phyloP scores from a whole-genome alignment of 1,140 invertebrate species.

The Aphelenchoides avenae region DNA sequence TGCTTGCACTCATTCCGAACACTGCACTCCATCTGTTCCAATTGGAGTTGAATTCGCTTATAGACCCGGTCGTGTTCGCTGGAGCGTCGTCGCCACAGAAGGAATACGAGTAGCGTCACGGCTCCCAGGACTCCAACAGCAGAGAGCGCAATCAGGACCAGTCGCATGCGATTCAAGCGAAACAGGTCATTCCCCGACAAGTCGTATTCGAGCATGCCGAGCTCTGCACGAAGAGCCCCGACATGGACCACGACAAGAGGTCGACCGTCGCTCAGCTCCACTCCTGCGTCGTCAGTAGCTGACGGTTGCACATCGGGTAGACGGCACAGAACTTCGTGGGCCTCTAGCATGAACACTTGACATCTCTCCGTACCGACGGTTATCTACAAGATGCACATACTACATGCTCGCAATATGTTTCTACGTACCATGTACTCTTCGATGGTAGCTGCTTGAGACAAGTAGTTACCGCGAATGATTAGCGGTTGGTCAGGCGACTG shows the following conservation, averaged over 20 bases:
- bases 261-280: constrained; percentile 74
- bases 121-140: constrained; percentile 14
- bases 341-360: constrained; percentile 80
- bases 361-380: constrained; percentile 88
- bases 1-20: constrained; percentile 81
- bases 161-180: constrained; percentile 61
- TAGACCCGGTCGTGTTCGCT: constrained; percentile 48
- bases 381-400: constrained; percentile 62
- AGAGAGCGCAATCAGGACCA: constrained; percentile 65
- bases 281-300: constrained; percentile 77
- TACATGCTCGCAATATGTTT: constrained; percentile 8
- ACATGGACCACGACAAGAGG: constrained; percentile 79
- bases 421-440: constrained; percentile 43
- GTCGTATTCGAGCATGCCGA: constrained; percentile 75
- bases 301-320: constrained; percentile 68
- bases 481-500: constrained; percentile 88
- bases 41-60: constrained; percentile 87
- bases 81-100: constrained; percentile 34
- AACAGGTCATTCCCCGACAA: background rate
- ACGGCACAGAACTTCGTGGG: constrained; percentile 51
- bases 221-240: constrained; percentile 78
- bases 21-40: constrained; percentile 97
- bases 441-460: constrained; percentile 42
- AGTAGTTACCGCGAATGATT: constrained; percentile 74
- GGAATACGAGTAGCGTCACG: constrained; percentile 26